These are phyloP conservation scores for Sciurus niger DNA, from an alignment of 2,113 vertebrate genomes.

Conservation along the genomic window DNA sequence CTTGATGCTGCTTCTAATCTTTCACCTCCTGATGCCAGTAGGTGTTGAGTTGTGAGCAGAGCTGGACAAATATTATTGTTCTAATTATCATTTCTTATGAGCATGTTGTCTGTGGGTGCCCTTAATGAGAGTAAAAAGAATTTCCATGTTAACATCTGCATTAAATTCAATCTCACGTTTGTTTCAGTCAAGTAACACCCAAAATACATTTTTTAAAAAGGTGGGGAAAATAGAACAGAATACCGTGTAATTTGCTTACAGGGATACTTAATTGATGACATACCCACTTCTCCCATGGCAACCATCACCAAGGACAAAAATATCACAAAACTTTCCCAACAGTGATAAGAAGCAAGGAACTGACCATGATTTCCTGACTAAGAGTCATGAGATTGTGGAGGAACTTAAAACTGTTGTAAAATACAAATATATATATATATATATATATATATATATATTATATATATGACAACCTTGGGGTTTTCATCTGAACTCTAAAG, in stretches of 20 bases:
- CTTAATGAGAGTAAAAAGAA: not conserved
- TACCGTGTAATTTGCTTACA: not conserved
- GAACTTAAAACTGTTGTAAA: not conserved
- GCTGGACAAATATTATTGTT: constrained; percentile 74
- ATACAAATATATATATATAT: not conserved
- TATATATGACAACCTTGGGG: not conserved
- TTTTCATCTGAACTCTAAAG: not conserved
- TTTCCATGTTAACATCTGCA: not conserved
- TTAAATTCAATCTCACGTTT: not conserved
- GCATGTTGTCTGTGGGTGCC: constrained; percentile 1
- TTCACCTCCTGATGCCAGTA: constrained; percentile 74
- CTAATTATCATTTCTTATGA: constrained; percentile 77
- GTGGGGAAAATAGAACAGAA: not conserved
- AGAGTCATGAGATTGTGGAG: not conserved
- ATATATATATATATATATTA: not conserved
- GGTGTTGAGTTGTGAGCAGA: constrained; percentile 75
- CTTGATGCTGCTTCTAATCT: constrained; percentile 80
- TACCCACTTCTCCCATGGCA: not conserved
- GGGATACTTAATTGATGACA: not conserved
- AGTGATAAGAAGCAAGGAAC: not conserved
- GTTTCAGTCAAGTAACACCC: not conserved
- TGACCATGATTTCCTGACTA: not conserved
- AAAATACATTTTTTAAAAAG: constrained; percentile 14
- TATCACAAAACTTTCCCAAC: not conserved
- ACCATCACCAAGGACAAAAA: not conserved